Base-by-base conservation (phyloP, 2,888 invertebrate genomes). In the Diloba caeruleocephala region DNA sequence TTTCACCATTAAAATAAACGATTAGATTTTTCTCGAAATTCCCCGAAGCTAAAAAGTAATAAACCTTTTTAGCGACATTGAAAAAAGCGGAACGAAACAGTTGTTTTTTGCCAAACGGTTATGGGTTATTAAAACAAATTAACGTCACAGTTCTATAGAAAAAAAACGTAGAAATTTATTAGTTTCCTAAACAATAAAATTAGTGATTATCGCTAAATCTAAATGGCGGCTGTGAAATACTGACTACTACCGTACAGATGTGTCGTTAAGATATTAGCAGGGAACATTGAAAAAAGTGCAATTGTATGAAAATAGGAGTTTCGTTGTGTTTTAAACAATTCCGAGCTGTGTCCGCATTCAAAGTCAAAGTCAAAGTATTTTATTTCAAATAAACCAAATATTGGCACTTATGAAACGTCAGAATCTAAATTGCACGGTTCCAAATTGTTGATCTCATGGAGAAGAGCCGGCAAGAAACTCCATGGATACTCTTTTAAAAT, bases 41-140 rank as follows among this genome's bases (percentile, higher is more conserved):
- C 67, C 71, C 64, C 37, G 45, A 55, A 70, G 65, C 71, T 57
- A 70, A 59, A 74, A 76, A 68, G 68, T 60, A 73, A 69, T 79
- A 84, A 79, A 84, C 76, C 79, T 71, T 78, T 81, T 84, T 79
- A 85, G 87, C 82, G 86, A 84, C 82, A 80, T 71, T 60, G 57
- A 70, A 74, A 79, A 83, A 86, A 85, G 88, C 87, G 88, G 88
- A 88, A 88, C 67, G 71, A 77, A 70, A 50, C 14, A 52, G 42
- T 83, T 88, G 42, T 83, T 88, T 87, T 86, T 85, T 80, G 85
- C 81, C 79, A 82, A 89, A 87, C 79, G 82, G 85, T 88, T 88
- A 89, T 84, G 84, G 86, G 79, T 85, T 89, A 91, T 91, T 90
- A 89, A 89, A 90, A 86, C 91, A 89, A 91, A 92, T 92, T 90